A percentile compares a stretch with the other conserved stretches of the same genome.
These are phyloP conservation scores for Zapus hudsonius DNA, from an alignment of 2,113 vertebrate species.

Conservation along the genomic window DNA sequence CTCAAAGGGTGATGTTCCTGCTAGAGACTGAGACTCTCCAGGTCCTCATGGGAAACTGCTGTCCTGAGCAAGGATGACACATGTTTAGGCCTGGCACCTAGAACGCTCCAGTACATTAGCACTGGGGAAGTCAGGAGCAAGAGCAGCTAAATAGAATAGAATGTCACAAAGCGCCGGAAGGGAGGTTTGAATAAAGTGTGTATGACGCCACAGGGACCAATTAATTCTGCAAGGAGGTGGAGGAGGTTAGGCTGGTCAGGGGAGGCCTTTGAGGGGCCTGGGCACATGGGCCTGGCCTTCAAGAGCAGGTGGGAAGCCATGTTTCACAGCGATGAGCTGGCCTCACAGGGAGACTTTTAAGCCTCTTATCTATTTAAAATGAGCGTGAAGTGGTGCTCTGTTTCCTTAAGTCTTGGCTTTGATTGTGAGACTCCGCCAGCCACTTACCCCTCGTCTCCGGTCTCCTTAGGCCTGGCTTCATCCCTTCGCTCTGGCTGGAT, in stretches of 20 bases:
- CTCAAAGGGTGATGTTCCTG: neutral
- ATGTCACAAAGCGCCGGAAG: conserved; percentile 36
- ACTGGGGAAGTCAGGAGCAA: neutral
- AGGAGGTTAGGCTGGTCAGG: neutral
- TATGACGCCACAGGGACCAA: neutral
- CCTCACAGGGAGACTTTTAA: conserved; percentile 32
- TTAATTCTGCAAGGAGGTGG: conserved; percentile 58
- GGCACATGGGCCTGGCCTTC: rapidly evolving
- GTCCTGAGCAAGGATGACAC: rapidly evolving
- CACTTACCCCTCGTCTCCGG: neutral
- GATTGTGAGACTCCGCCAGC: conserved; percentile 33
- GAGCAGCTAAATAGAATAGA: conserved; percentile 25
- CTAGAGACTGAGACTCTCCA: neutral
- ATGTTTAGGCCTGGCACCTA: neutral
- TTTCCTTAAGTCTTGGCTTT: conserved; percentile 43
- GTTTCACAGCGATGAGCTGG: conserved; percentile 20
- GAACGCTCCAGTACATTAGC: neutral
- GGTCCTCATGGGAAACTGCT: neutral
- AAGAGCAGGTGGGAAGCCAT: neutral
- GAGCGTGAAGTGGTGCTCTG: conserved; percentile 39
- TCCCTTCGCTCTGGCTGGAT: neutral
- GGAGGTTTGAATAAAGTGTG: neutral
- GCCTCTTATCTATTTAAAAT: conserved; percentile 70
- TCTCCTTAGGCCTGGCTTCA: neutral
- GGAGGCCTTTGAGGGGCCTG: neutral